Conservation (phyloP, 2,888 invertebrate genomes). For the Priocnemis perturbator region DNA sequence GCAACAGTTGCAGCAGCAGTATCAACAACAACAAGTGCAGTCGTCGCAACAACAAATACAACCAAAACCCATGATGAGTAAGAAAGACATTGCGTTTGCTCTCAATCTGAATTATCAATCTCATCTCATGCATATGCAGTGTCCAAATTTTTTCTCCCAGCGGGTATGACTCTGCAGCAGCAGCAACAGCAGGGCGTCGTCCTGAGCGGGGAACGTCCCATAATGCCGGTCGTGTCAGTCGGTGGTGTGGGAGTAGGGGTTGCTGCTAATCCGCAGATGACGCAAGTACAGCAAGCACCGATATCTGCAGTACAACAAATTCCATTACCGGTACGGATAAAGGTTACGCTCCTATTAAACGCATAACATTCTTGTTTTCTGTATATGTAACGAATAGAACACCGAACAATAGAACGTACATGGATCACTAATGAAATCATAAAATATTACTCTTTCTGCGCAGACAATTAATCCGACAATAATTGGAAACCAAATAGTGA, state of each 20-base stretch:
- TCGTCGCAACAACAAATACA: constrained; percentile 76
- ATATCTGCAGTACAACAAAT: constrained; percentile 65
- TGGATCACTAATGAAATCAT: background rate
- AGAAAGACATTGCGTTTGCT: constrained; percentile 46
- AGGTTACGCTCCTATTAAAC: background rate
- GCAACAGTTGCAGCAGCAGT: constrained; percentile 66
- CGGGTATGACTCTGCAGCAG: constrained; percentile 78
- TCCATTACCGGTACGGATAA: constrained; percentile 58
- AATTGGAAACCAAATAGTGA: constrained; percentile 69
- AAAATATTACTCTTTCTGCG: constrained; percentile 13
- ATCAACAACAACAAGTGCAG: constrained; percentile 64
- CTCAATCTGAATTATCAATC: constrained; percentile 4
- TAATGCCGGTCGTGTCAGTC: constrained; percentile 83
- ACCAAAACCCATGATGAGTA: constrained; percentile 79
- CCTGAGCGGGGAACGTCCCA: constrained; percentile 76
- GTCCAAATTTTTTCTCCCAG: no score
- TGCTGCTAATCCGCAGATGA: constrained; percentile 69
- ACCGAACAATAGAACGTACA: constrained; percentile 7
- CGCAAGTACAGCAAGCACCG: constrained; percentile 63
- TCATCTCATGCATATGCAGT: background rate
- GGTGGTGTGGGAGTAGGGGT: constrained; percentile 68
- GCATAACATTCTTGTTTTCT: background rate
- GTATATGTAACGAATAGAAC: constrained; percentile 13
- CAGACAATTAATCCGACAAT: constrained; percentile 67
- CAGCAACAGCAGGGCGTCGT: constrained; percentile 70